Base-by-base conservation (phyloP, 2,888 invertebrate genomes). In the Cosmorhoe ocellata region DNA sequence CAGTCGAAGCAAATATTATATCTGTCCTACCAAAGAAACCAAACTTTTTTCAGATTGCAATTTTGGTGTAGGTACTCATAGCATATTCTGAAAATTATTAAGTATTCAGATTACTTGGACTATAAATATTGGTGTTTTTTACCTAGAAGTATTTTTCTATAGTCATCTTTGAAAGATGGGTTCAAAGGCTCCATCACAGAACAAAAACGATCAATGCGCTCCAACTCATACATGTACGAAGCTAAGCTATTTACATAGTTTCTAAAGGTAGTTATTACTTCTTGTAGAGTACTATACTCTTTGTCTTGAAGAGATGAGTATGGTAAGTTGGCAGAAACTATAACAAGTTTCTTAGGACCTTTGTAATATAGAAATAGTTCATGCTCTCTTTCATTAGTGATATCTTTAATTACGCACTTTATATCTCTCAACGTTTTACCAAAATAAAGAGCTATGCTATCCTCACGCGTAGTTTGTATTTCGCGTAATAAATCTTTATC, bases 131-230 rank as follows among this genome's bases (percentile, higher is more conserved):
- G 30, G 10, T 28, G 4, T 27, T 18, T 28, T 64, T 58, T 60
- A 89, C 89, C 87, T 44, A 90, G 55, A 28, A 74, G 56, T 59
- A 90, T 81, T 71, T 75, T 81, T 59, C 89, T 77, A 54, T 74
- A 88, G 43, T 84, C 76, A 63, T 88, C 83, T 66, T 81, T 85
- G 44, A 77, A 84, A 31, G 82, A 69, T 42, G 77, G 76, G 38
- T 74, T 67, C 8, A 69, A 32, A 1, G 89, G 89, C 53, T 90
- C 89, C 72, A 83, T 74, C 1, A 90, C 67, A 9, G 70, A 72
- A 63, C 84, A 89, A 46, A 59, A 63, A 11, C 61, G 56, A 59
- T 86, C 83, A 48, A 89, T 80, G 30, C 59, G 61, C 42, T 86
- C 84, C 41, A 90, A 68, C 62, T 84, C 81, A 59, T 66, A 56